Evolutionary conservation across 2,113 vertebrate species (phyloP), one percentile per base, ranked within the genome.

Genomic region (Tor tambroides): DNA sequence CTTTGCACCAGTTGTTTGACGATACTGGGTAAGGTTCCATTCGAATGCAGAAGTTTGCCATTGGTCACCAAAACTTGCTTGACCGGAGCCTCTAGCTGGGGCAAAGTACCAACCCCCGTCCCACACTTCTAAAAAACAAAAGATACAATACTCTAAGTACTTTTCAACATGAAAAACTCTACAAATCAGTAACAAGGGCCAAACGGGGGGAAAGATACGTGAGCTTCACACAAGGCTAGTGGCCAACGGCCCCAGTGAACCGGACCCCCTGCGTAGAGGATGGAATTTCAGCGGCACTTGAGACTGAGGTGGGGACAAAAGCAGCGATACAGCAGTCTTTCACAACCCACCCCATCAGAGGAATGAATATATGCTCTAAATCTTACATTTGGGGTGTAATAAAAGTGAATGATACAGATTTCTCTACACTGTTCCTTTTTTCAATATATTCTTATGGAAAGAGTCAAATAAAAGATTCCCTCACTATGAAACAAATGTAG

Each of bases 11-110:
- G 89, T 91, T 95, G 97, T 83, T 91, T 95, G 93, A 93, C 86
- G 87, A 96, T 95, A 76, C 91, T 94, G 89, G 97, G 95, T 88
- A 98, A 92, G 90, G 92, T 95, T 90, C 90, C 93, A 89, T 96
- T 95, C 2, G 92, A 91, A 84, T 87, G 77, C n/a, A 92, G 93
- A 87, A 91, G 91, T 87, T 95, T 96, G 89, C 95, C 90, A 89
- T 94, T 81, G 78, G 91, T 95, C 91, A 95, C 91, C 90, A 96
- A 90, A 89, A 94, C 94, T 87, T 96, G 95, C 91, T 95, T 96
- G 83, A 92, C 93, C 0, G 95, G 95, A 49, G 94, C 91, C 67
- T 97, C 96, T 85, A 96, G 93, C 83, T 94, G 95, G 80, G 96
- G 95, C 89, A 97, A 89, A 15, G 94, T 94, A 67, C 94, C 93